Evolutionary conservation across 64 coral and sea anemone genomes (phyloP), one percentile per base, ranked within the genome.

Genomic region (Orbicella faveolata): DNA sequence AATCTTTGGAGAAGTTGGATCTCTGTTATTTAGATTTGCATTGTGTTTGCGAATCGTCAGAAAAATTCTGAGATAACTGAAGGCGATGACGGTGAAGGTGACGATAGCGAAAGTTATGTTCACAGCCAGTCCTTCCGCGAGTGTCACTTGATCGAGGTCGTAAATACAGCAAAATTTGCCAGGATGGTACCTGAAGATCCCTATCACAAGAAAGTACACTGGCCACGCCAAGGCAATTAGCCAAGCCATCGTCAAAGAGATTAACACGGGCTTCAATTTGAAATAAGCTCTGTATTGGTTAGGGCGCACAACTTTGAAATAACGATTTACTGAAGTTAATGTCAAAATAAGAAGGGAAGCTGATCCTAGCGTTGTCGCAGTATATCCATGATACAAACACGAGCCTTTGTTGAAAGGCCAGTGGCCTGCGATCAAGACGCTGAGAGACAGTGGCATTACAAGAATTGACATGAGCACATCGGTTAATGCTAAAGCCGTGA

Each of bases 301-400:
- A n/a, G 66, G 66, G 19, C 66, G 66, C n/a, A 69, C 66, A 69
- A 69, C 66, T 69, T 69, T 69, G 21, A 69, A 69, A 69, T 69
- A 69, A 69, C 20, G 66, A 69, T 69, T 69, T 69, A 69, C 66
- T 23, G 66, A 69, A 69, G 66, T 69, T 69, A 69, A 69, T 9
- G 66, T 69, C 64, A 67, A 4, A n/a, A 69, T 69, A 4, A 69
- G n/a, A 69, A 69, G 19, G 3, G 66, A 69, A 9, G 66, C 66
- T 7, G 66, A 69, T 69, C 66, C 66, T 6, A 69, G 66, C 2
- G 66, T 69, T 69, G 66, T 69, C 4, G 66, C 21, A 21, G 66
- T 69, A 20, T 69, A 69, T 7, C 66, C 66, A 20, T 69, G 66
- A 69, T 69, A 69, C 66, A 8, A 21, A 69, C 66, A 69, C 23